phyloP scores from a whole-genome alignment of 1,140 invertebrate species.

The Propsilocerus akamusi region DNA sequence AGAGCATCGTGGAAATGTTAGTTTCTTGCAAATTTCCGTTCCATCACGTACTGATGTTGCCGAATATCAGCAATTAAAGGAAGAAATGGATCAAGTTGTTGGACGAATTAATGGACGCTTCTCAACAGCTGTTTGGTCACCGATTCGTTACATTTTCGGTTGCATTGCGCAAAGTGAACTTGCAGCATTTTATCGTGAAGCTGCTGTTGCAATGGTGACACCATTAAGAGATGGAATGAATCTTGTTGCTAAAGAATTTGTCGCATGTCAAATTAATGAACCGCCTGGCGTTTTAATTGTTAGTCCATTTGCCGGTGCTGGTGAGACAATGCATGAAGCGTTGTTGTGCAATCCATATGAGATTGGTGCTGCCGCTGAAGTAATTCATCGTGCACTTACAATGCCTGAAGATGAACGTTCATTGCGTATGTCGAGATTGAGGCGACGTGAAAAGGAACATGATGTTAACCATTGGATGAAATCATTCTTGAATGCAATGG shows the following conservation, averaged over 20 bases:
- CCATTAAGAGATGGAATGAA: conserved; percentile 85
- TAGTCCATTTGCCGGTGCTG: conserved; percentile 77
- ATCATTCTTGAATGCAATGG: conserved; percentile 71
- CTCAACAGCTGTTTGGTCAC: conserved; percentile 77
- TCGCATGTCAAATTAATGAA: conserved; percentile 75
- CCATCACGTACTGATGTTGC: conserved; percentile 78
- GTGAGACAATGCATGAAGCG: conserved; percentile 80
- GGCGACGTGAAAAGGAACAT: conserved; percentile 58
- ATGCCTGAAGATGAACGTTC: conserved; percentile 81
- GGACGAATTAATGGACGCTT: conserved; percentile 74
- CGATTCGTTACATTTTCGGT: conserved; percentile 79
- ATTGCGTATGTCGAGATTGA: conserved; percentile 67
- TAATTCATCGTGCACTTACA: conserved; percentile 66
- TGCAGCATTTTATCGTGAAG: conserved; percentile 68
- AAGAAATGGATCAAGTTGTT: conserved; percentile 78
- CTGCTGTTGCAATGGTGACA: conserved; percentile 69
- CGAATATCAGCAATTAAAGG: conserved; percentile 78
- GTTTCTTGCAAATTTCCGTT: conserved; percentile 68
- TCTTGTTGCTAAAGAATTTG: conserved; percentile 82
- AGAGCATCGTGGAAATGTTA: conserved; percentile 67
- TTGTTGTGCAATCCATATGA: conserved; percentile 82
- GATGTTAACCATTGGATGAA: conserved; percentile 84
- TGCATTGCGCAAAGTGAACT: conserved; percentile 71
- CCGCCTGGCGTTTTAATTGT: conserved; percentile 75
- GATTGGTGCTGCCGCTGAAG: conserved; percentile 67